These are phyloP conservation scores for Danio jaintianensis DNA, from an alignment of 2,797 vertebrate genomes.

Conservation along the genomic window DNA sequence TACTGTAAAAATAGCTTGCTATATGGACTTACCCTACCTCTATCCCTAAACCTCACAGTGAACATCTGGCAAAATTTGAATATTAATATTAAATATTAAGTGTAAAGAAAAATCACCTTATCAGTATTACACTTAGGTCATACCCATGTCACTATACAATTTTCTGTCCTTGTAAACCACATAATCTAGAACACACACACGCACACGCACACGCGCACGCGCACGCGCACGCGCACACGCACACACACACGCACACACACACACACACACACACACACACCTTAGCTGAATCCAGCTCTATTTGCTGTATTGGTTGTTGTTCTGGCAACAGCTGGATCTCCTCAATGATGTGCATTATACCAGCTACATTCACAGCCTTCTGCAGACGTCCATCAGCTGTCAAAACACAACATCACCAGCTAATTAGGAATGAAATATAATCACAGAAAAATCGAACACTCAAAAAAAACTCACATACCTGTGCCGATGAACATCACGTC, in stretches of 20 bases:
- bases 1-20: no score
- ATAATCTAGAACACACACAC: conserved; percentile 71
- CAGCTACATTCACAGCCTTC: conserved; percentile 86
- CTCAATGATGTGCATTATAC: conserved; percentile 88
- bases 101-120: no score
- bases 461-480: conserved; percentile 71
- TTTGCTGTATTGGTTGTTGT: conserved; percentile 84
- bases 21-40: no score
- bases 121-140: no score
- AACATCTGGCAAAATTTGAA: no score
- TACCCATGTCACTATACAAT: no score
- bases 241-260: conserved; percentile 82
- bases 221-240: no score
- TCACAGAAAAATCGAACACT: not conserved
- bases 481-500: conserved; percentile 93
- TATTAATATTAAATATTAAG: no score
- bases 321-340: conserved; percentile 86
- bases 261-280: conserved; percentile 82
- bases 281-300: conserved; percentile 87
- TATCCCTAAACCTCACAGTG: no score
- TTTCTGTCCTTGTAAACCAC: no score
- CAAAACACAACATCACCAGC: conserved; percentile 30
- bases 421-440: not conserved
- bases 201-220: conserved; percentile 82
- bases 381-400: conserved; percentile 91